Evolutionary conservation across 1,140 invertebrate genomes (phyloP), one percentile per base, ranked within the genome.

Genomic region (Homarus americanus): DNA sequence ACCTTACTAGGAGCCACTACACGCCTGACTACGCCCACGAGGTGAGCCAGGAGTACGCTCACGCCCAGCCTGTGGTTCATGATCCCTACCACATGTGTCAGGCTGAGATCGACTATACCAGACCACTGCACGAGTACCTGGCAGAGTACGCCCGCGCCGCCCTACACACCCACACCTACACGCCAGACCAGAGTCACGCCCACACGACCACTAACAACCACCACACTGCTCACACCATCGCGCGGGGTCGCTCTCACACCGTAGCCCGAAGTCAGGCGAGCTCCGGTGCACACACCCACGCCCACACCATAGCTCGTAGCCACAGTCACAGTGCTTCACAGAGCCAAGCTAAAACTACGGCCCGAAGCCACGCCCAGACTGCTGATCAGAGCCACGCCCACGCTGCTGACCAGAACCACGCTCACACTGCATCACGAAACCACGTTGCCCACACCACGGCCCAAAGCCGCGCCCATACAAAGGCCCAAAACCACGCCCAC

Each of bases 101-200:
- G 79, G 87, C 79, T 0, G 80, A 58, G 15, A 32, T 53, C 12
- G 73, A 90, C 40, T 82, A 53, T 69, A 69, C 40, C 28, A 66
- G 58, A 38, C n/a, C 87, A 4, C 87, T 82, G 28, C 66, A 82
- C 32, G 79, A 90, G 79, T 90, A 90, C 66, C 34, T 82, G 79
- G 87, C 80, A 2, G 32, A 90, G 66, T 90, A 90, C 69, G 87
- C 79, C 66, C 87, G 78, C 79, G 73, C 53, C 1, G 80, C 63
- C 2, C 53, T 82, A 24, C 66, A 82, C 7, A 32, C 79, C 44
- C 87, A 73, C 79, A 36, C 79, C 20, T 79, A 72, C 36, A 10
- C 84, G 12, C 40, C 49, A 17, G 84, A 53, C 7, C 84, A 76
- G 32, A 53, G 15, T 36, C 72, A 53, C 69, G 44, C 84, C 82